phyloP scores from a whole-genome alignment of 2,797 vertebrate species.

The Rhynchotus rufescens region DNA sequence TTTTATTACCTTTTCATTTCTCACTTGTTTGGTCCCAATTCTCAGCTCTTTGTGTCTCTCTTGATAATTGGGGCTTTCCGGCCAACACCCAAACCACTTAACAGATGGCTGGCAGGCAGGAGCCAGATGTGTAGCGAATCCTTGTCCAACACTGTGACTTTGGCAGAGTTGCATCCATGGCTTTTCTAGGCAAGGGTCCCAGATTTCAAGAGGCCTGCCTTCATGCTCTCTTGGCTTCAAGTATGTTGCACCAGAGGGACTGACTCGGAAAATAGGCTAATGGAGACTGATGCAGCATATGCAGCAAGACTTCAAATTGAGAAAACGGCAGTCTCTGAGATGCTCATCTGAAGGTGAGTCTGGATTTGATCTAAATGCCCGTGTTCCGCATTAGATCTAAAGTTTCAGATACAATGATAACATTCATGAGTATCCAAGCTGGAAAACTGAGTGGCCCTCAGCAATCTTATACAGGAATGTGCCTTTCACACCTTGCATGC shows the following conservation, averaged over 20 bases:
- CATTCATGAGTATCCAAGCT: not conserved
- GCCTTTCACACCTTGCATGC: not conserved
- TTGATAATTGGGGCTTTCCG: slow-evolving; percentile 41
- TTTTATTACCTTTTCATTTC: slow-evolving; percentile 18
- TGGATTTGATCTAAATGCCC: not conserved
- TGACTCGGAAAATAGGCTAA: not conserved
- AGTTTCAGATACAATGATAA: not conserved
- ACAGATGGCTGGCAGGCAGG: slow-evolving; percentile 67
- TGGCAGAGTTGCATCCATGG: slow-evolving; percentile 10
- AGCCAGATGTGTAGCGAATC: slow-evolving; percentile 61
- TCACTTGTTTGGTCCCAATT: slow-evolving; percentile 14
- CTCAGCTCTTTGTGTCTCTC: not conserved
- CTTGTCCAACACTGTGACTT: slow-evolving; percentile 32
- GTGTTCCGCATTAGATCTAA: not conserved
- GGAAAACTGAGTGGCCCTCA: not conserved
- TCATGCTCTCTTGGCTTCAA: not conserved
- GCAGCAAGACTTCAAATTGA: not conserved
- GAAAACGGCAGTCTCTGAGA: not conserved
- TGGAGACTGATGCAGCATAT: not conserved
- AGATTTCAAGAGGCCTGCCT: slow-evolving; percentile 51
- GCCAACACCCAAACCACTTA: slow-evolving; percentile 58
- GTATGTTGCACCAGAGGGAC: not conserved
- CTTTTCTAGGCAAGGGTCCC: slow-evolving; percentile 57
- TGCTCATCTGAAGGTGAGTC: not conserved
- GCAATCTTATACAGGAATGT: not conserved